Evolutionary conservation across 1,140 invertebrate genomes (phyloP), one percentile per base, ranked within the genome.

Genomic region (Drosophila miranda): DNA sequence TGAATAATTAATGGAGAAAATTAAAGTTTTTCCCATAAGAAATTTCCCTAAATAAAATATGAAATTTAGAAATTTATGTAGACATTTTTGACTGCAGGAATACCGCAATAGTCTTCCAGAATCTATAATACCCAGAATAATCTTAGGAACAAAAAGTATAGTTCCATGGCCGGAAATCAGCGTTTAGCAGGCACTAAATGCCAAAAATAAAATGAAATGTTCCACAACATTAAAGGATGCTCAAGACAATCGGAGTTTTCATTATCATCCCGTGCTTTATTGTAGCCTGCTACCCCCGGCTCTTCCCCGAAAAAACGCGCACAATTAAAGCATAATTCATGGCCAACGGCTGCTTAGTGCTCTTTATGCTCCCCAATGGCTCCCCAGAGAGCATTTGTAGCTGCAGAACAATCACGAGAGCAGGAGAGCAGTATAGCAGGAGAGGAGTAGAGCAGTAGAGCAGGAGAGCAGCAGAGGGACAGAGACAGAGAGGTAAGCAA

Each of bases 251-350:
- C 16, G 62, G 34, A 30, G 43, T 56, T 66, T 74, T 59, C 54
- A 74, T 74, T 66, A 68, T 68, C 63, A 68, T 66, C 34, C 26
- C 48, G 16, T 26, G 64, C 11, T 68, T 54, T 43, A 51, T 34
- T 44, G 14, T 2, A 44, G 42, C 48, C 68, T 16, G 16, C 16
- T 16, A 16, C 16, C 16, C 16, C 16, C 16, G 16, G 16, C 16
- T 16, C 16, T 60, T 14, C 70, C 64, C 11, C 34, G 4, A 38
- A 79, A 80, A 80, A 76, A 61, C 66, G 72, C 59, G 62, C 67
- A 77, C 82, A 87, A 87, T 87, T 87, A 82, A 78, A 87, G 76
- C 71, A 78, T 87, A 86, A 87, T 87, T 87, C 83, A 87, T 87
- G 78, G 75, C 82, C 70, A 52, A 46, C 21, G 75, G 78, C 78